Conservation (phyloP, 1,140 invertebrate genomes). For the Zaprionus camerounensis region DNA sequence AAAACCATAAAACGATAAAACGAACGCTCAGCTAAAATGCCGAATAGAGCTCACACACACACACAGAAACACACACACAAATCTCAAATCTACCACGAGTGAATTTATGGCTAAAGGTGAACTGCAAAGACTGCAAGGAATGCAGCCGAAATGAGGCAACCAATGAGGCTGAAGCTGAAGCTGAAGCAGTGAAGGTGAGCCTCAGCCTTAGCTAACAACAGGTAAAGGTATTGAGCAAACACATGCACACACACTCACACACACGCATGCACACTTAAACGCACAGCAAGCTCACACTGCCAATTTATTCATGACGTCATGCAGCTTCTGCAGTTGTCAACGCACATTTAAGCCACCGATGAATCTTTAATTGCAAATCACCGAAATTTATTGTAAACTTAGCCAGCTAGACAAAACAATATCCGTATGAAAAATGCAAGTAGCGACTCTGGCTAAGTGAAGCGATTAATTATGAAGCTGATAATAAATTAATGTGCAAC, state of each 20-base stretch:
- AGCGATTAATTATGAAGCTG: constrained; percentile 1
- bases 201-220: background rate
- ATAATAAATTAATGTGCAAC: background rate
- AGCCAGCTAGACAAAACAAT: constrained; percentile 3
- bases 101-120: constrained; percentile 67
- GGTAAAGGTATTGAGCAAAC: background rate
- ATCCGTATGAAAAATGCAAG: constrained; percentile 6
- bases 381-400: constrained; percentile 3
- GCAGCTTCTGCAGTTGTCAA: background rate
- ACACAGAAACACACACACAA: constrained; percentile 37
- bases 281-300: background rate
- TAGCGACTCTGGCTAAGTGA: constrained; percentile 1
- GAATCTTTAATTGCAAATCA: constrained; percentile 10
- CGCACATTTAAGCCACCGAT: constrained; percentile 1
- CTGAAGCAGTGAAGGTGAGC: background rate
- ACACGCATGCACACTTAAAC: background rate
- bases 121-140: constrained; percentile 49
- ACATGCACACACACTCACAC: background rate
- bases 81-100: constrained; percentile 63
- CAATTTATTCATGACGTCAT: constrained; percentile 9
- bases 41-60: constrained; percentile 16
- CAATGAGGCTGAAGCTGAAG: constrained; percentile 22
- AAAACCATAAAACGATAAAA: constrained; percentile 51
- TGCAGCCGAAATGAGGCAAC: constrained; percentile 41
- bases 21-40: constrained; percentile 28